phyloP scores from a whole-genome alignment of 2,797 vertebrate species.

The Molossus alvarezi region DNA sequence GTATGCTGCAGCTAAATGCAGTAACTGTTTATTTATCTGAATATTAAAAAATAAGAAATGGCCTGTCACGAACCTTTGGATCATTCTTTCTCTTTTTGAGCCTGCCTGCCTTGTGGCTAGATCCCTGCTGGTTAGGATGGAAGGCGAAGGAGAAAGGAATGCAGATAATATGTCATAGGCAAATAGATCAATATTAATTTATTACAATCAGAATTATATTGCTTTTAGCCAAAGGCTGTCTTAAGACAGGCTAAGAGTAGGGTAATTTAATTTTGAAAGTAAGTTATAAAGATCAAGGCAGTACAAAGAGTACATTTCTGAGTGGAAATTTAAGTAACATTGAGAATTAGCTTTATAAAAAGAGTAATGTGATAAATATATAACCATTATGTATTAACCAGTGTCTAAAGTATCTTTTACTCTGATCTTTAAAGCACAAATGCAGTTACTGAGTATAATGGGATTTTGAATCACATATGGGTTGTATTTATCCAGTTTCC shows the following conservation, averaged over 20 bases:
- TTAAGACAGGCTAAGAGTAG: constrained; percentile 58
- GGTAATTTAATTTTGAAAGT: constrained; percentile 74
- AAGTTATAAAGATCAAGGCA: constrained; percentile 68
- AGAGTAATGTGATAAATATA: constrained; percentile 31
- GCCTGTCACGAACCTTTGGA: constrained; percentile 38
- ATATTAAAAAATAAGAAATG: constrained; percentile 60
- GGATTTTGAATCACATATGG: not conserved
- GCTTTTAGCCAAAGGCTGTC: constrained; percentile 68
- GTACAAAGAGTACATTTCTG: constrained; percentile 64
- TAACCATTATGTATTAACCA: not conserved
- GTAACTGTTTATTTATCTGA: constrained; percentile 28
- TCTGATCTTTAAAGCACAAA: constrained; percentile 66
- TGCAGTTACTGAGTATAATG: constrained; percentile 28
- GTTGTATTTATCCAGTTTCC: constrained; percentile 43
- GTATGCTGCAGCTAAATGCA: constrained; percentile 31
- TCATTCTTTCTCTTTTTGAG: not conserved
- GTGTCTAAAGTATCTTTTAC: constrained; percentile 29
- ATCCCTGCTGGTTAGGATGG: constrained; percentile 36
- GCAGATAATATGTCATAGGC: constrained; percentile 5
- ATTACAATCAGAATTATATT: constrained; percentile 71
- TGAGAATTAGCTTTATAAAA: constrained; percentile 69
- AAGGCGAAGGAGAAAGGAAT: not conserved
- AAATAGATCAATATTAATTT: constrained; percentile 64
- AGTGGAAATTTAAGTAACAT: constrained; percentile 43
- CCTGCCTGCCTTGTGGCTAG: not conserved